Base-by-base conservation (phyloP, 2,113 vertebrate genomes). In the Osmerus eperlanus region DNA sequence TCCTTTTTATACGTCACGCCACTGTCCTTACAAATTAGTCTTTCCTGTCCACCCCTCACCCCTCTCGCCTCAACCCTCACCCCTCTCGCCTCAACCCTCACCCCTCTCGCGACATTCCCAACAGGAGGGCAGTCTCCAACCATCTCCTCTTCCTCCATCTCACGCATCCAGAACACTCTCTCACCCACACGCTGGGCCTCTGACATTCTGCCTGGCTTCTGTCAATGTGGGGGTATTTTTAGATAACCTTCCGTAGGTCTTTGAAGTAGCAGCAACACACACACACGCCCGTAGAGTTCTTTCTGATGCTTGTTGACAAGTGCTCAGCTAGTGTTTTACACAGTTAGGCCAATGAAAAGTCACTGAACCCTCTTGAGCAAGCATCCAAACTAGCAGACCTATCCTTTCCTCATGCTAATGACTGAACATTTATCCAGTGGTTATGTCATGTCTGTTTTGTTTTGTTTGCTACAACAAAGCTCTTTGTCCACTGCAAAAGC, bases 401-500 rank as follows among this genome's bases (percentile, higher is more conserved):
- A 47, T 47, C 41, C 41, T 47, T 47, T 47, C 12, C 41, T 47
- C 41, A 47, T 47, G 41, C 41, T 47, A 47, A 47, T 47, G 41
- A 47, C 41, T 1, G 41, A 47, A 47, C 41, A 47, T 47, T 47
- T 47, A 47, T 47, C 41, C 41, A 47, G 14, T 23, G 41, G 14
- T 82, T 84, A 80, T 70, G 76, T 62, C 85, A 86, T 3, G 68
- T 81, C 72, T 51, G 74, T 47, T 47, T 47, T 47, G 0, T 29
- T 12, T 9, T 11, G 73, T 73, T 29, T 74, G 74, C 51, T 61
- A 62, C 51, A 75, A 86, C 81, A 87, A 87, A 78, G 78, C 64
- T 73, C 83, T 87, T 88, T 89, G 85, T 90, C 61, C 61, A 36
- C 54, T 21, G 75, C 68, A 51, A 68, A 78, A 67, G 77, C 79